Base-by-base conservation (phyloP, 2,797 vertebrate genomes). In the Carcharodon carcharias region DNA sequence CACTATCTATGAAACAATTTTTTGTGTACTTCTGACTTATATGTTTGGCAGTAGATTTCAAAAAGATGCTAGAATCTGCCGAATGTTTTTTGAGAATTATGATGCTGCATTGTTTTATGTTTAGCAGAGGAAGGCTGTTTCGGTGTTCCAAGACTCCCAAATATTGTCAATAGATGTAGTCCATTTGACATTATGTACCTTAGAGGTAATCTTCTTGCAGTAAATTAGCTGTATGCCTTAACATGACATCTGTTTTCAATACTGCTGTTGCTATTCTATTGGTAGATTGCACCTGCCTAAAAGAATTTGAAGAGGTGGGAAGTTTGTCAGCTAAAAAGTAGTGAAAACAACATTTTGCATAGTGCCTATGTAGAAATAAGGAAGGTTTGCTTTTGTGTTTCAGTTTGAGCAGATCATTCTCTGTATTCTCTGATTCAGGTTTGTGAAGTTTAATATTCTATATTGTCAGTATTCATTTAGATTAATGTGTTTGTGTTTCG, bases 241-340 rank as follows among this genome's bases (percentile, higher is more conserved):
- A 95, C 69, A 18, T 95, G 67, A 73, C 67, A 95, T 95, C 69
- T 95, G 94, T 95, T 95, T 95, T 69, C 69, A 95, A 95, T 95
- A 58, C 45, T 73, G 8, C 56, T 73, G 67, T 95, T 73, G 94
- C 50, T 6, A 31, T 95, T 56, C 94, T 45, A 95, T 95, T 95
- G 69, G 65, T 54, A 95, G 94, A 18, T 77, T 95, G 54, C 94
- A 95, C 94, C 94, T 95, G 71, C 94, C 50, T 77, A 18, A 73
- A 95, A 95, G 67, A 95, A 77, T 95, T 73, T 95, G 26, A 95
- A 31, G 45, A 71, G 65, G 45, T 73, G 11, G 23, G 93, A 95
- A 31, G 40, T 95, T 95, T 73, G 69, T 95, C 50, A 77, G 65
- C 69, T 56, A 56, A 71, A 77, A n/a, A 31, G 69, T 77, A 3